Base-by-base conservation (phyloP, 2,888 invertebrate genomes). In the Xanthia icteritia region DNA sequence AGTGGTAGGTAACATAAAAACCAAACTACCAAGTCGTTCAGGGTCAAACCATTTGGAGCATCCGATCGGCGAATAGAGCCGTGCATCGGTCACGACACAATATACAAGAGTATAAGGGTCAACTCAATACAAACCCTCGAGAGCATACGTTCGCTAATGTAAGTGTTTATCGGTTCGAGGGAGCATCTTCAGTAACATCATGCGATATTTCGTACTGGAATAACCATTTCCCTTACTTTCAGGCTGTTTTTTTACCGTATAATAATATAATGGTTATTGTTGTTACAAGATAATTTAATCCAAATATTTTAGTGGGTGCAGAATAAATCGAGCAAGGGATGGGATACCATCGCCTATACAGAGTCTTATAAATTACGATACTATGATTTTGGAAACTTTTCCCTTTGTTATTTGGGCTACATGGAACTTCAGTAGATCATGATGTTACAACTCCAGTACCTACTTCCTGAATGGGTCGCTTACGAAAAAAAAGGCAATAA, bases 101-200 rank as follows among this genome's bases (percentile, higher is more conserved):
- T 78, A 81, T 63, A 81, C 66, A 68, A 85, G 69, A 73, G 65
- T 61, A 68, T 64, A 73, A 79, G 86, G 86, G 84, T 84, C 84
- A 83, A 70, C 72, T 78, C 73, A 51, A 82, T 82, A 78, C 85
- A 82, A 77, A 70, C 67, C 85, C 73, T 78, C 70, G 66, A 63
- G 67, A 78, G 54, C 86, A 83, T 83, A 83, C 76, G 81, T 65
- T 76, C 72, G 54, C 70, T 86, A 78, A 85, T 73, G 76, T 63
- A 68, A 79, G 81, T 76, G 65, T 86, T 78, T 79, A 83, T 85
- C 64, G 81, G 73, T 68, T 69, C 54, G 58, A 58, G 51, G 58
- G 31, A 81, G 60, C 54, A 56, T 65, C 73, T 71, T 71, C 54
- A 65, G 51, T 74, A 66, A 54, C 58, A 48, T 77, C 61, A 56